These are phyloP conservation scores for Aleiodes sp. DNA, from an alignment of 1,140 invertebrate species.

Conservation along the genomic window DNA sequence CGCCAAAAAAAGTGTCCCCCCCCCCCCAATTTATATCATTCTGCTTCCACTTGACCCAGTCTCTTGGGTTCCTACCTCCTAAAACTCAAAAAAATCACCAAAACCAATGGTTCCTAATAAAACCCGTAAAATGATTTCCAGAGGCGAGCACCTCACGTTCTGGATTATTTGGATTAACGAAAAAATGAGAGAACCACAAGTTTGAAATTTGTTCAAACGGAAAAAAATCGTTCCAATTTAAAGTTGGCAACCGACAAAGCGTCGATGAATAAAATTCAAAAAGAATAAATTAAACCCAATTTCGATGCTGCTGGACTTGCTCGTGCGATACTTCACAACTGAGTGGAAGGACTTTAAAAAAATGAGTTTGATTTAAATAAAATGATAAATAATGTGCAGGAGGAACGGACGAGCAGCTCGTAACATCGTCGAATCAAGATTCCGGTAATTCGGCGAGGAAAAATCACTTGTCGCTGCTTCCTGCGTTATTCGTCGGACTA, in stretches of 20 bases:
- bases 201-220: background rate
- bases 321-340: slow-evolving; percentile 44
- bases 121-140: slow-evolving; percentile 50
- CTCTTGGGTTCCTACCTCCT: too few relatives aligned
- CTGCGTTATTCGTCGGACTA: slow-evolving; percentile 37
- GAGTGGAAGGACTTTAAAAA: too few relatives aligned
- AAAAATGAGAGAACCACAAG: slow-evolving; percentile 45
- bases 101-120: too few relatives aligned
- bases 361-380: slow-evolving; percentile 7
- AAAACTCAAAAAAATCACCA: too few relatives aligned
- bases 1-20: too few relatives aligned
- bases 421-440: slow-evolving; percentile 54
- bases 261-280: background rate
- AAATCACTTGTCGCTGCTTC: slow-evolving; percentile 37
- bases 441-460: slow-evolving; percentile 35
- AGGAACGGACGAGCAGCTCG: slow-evolving; percentile 56
- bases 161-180: slow-evolving; percentile 51
- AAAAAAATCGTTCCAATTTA: background rate
- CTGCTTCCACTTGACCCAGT: too few relatives aligned
- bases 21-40: too few relatives aligned
- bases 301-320: slow-evolving; percentile 27
- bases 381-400: slow-evolving; percentile 45
- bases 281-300: slow-evolving; percentile 6
- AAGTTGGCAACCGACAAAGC: background rate
- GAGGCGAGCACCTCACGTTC: slow-evolving; percentile 55